Conservation (phyloP, 2,888 invertebrate genomes). For the Plebejus anna region DNA sequence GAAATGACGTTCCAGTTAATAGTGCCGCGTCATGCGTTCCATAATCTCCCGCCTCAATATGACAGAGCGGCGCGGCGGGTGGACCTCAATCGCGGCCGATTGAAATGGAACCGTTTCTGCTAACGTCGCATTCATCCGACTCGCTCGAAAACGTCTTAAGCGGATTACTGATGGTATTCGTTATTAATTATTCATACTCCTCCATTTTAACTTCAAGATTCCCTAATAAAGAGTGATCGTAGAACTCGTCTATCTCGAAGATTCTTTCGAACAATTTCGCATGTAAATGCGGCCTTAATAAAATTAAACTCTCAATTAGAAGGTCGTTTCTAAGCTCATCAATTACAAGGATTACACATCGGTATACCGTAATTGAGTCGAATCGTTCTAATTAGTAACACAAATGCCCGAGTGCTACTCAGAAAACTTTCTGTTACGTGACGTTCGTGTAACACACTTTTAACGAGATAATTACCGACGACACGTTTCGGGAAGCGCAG, state of each 20-base stretch:
- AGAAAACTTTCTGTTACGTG: constrained; percentile 25
- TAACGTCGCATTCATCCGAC: constrained; percentile 53
- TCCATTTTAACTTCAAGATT: constrained; percentile 9
- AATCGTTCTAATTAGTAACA: constrained; percentile 11
- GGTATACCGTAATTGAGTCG: constrained; percentile 5
- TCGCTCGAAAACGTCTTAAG: constrained; percentile 32
- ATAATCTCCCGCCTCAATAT: constrained; percentile 42
- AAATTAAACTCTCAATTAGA: neutral
- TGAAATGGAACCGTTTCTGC: constrained; percentile 63
- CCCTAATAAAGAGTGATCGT: neutral
- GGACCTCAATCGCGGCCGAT: constrained; percentile 67
- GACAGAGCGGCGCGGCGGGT: constrained; percentile 41
- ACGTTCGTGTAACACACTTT: constrained; percentile 10
- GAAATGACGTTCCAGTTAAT: constrained; percentile 50
- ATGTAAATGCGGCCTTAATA: neutral
- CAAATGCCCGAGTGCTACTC: constrained; percentile 14
- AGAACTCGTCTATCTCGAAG: neutral
- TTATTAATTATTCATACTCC: constrained; percentile 4
- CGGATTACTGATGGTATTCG: neutral
- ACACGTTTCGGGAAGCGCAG: constrained; percentile 37
- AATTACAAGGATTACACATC: constrained; percentile 7
- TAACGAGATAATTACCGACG: constrained; percentile 34
- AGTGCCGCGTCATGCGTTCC: constrained; percentile 72
- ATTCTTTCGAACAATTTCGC: neutral
- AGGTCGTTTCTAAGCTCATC: neutral